Conservation (phyloP, 1,140 invertebrate genomes). For the Planococcus citri region DNA sequence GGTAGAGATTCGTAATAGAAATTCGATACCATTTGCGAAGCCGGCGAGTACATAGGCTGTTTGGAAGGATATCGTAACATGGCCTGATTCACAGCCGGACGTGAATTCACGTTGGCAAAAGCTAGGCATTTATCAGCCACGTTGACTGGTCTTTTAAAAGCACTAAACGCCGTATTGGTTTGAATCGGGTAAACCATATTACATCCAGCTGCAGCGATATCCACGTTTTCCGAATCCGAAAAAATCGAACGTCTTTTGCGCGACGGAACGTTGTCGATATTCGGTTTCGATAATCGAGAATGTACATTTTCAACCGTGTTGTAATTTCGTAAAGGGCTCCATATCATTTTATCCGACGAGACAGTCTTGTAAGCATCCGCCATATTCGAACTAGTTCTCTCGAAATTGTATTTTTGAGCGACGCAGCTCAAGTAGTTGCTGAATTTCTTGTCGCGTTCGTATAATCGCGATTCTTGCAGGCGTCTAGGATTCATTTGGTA, state of each 20-base stretch:
- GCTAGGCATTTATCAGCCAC: background rate
- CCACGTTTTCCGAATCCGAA: conserved; percentile 1
- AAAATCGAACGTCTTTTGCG: background rate
- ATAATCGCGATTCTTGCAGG: background rate
- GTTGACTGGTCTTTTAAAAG: background rate
- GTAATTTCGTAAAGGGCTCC: background rate
- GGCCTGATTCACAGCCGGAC: background rate
- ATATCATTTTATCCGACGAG: background rate
- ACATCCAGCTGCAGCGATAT: background rate
- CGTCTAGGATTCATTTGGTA: background rate
- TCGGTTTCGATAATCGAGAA: background rate
- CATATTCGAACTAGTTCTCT: background rate
- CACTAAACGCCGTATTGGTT: background rate
- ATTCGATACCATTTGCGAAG: background rate
- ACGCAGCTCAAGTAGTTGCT: conserved; percentile 12
- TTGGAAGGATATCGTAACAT: background rate
- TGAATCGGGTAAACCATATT: background rate
- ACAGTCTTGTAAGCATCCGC: background rate
- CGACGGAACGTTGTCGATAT: background rate
- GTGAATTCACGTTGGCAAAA: background rate
- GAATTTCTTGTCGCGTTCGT: conserved; percentile 4
- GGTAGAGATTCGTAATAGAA: background rate
- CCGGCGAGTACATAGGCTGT: background rate
- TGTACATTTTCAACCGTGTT: background rate
- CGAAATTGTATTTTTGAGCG: conserved; percentile 10